Percentiles rank a stretch among this genome's conserved stretches.
Conservation (phyloP, 1,140 invertebrate species). For the Calephelis virginiensis region DNA sequence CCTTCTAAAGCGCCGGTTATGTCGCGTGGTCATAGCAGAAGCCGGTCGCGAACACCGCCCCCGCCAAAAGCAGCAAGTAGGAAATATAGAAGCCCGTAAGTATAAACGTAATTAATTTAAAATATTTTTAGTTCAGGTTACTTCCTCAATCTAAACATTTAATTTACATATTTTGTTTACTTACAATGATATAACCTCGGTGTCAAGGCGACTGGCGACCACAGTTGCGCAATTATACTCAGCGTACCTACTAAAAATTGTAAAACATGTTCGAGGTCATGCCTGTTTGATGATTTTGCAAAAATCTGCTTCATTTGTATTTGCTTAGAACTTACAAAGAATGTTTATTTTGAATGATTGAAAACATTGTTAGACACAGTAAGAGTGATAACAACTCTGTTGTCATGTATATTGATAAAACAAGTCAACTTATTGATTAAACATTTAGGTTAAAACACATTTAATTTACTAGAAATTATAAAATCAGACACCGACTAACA, state of each 20-base stretch:
- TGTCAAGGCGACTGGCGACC: conserved; percentile 53
- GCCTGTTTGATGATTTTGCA: background rate
- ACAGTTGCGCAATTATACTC: conserved; percentile 53
- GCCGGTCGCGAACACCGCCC: conserved; percentile 71
- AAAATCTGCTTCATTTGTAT: background rate
- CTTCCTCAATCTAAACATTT: conserved; percentile 7
- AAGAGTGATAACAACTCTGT: too few species aligned
- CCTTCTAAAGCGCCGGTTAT: conserved; percentile 59
- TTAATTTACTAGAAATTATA: too few species aligned
- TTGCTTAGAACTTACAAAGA: background rate
- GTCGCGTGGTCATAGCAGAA: conserved; percentile 72
- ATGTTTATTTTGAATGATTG: too few species aligned
- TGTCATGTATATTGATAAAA: too few species aligned
- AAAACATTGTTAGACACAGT: background rate
- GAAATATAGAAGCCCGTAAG: conserved; percentile 72
- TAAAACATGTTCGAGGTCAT: background rate
- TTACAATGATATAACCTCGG: conserved; percentile 52
- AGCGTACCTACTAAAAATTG: conserved; percentile 21
- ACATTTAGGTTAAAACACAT: too few species aligned
- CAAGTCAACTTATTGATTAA: too few species aligned
- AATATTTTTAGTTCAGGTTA: background rate
- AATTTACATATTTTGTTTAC: conserved; percentile 21
- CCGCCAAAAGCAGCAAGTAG: conserved; percentile 66
- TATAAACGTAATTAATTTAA: conserved; percentile 17
- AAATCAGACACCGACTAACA: too few species aligned